Evolutionary conservation across 2,888 invertebrate species (phyloP), one percentile per base, ranked within the genome.

Genomic region (Syrphus vitripennis): DNA sequence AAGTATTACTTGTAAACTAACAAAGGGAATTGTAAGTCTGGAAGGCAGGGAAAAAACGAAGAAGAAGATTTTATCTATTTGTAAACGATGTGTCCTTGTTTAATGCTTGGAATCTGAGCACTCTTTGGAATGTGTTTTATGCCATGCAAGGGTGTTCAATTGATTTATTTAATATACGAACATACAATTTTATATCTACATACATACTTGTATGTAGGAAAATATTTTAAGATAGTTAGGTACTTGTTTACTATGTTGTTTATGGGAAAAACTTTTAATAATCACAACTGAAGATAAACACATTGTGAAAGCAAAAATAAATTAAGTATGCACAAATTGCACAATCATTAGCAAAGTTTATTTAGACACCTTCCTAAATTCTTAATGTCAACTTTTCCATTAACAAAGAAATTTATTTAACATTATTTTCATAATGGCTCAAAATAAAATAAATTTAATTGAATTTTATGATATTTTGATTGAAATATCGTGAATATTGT

Each of bases 1-100:
- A 65, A 48, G 48, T 31, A 48, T 48, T 65, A 31, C 2, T 31
- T 45, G 65, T 65, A 50, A 59, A 59, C 40, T 26, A 34, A 45
- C 48, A 50, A 42, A 57, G 10, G 19, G 29, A 40, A 26, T 65
- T 48, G 48, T 59, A 59, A 53, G 34, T 37, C 31, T 57, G 34
- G 29, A 29, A n/a, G 29, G 14, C 24, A 26, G 55, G 26, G 45
- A 10, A 65, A 65, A 63, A 65, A 12, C 19, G 31, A 31, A 29
- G 21, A 31, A 29, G 21, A 65, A 19, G 40, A 65, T 65, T 65
- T 65, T 65, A 48, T 65, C 65, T 21, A 48, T 48, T 48, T 26
- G 65, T 65, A 65, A 63, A 63, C 42, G 65, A 45, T 65, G 65
- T 65, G 34, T 59, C 48, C 65, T 65, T 65, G 65, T 31, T 48